These are phyloP conservation scores for Pongo abelii DNA, from an alignment of 2,113 vertebrate genomes.

Conservation along the genomic window DNA sequence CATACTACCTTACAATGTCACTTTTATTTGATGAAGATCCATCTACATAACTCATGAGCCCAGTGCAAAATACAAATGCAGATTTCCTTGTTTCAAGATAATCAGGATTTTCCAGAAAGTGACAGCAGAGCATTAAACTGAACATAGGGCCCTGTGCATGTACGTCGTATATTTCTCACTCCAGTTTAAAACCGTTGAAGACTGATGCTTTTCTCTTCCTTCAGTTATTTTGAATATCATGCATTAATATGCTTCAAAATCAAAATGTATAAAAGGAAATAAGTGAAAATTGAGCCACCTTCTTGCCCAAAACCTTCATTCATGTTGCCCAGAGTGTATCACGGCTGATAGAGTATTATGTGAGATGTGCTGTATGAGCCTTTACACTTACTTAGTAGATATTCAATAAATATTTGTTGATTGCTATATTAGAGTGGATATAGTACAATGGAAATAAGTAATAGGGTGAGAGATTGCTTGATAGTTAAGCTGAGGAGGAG, in stretches of 20 bases:
- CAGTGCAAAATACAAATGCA: neutral
- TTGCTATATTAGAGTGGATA: neutral
- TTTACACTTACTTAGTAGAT: neutral
- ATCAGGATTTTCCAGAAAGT: neutral
- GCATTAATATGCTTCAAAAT: neutral
- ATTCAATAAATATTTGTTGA: neutral
- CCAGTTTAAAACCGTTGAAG: neutral
- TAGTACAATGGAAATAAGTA: neutral
- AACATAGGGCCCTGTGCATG: neutral
- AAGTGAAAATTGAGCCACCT: neutral
- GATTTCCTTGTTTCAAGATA: neutral
- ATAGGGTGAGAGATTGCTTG: neutral
- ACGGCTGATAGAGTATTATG: fast-evolving
- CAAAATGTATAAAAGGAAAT: neutral
- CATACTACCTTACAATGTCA: neutral
- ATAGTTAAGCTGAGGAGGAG: neutral
- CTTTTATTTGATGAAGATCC: neutral
- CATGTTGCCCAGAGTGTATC: neutral
- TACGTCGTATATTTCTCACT: neutral
- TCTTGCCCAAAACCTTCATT: neutral
- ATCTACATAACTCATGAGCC: neutral
- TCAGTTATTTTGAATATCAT: neutral
- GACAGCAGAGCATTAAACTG: neutral
- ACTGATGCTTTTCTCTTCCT: neutral
- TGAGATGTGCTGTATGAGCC: neutral